Percentiles rank a stretch among this genome's conserved stretches.
Conservation (phyloP, 2,113 vertebrate species). For the Sminthopsis crassicaudata region DNA sequence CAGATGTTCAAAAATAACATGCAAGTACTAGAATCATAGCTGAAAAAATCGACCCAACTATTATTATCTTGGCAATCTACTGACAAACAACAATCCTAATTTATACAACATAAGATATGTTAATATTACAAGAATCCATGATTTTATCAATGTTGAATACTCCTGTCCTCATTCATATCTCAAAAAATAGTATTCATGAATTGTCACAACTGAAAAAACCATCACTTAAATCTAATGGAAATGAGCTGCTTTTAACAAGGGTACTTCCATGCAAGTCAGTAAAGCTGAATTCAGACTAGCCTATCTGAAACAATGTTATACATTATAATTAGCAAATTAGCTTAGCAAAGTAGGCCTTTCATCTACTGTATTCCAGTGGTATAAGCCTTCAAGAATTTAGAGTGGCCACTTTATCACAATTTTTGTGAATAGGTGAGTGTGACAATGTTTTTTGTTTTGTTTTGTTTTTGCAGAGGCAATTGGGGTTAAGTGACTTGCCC, state of each 20-base stretch:
- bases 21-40: background rate
- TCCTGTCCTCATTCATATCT: background rate
- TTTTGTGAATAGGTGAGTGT: background rate
- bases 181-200: background rate
- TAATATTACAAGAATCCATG: background rate
- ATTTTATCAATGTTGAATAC: background rate
- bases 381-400: background rate
- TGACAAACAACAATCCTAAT: conserved; percentile 7
- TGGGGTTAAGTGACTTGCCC: too few relatives aligned
- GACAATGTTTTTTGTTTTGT: background rate
- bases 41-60: conserved; percentile 12
- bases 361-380: background rate
- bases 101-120: background rate
- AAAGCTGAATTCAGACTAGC: background rate
- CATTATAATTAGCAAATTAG: background rate
- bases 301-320: background rate
- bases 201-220: background rate
- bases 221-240: background rate
- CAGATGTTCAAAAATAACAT: conserved; percentile 26
- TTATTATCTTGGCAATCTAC: conserved; percentile 22
- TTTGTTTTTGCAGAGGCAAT: too few relatives aligned
- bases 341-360: background rate
- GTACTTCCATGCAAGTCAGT: background rate
- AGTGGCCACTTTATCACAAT: background rate
- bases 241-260: background rate